Percentiles rank a stretch among this genome's conserved stretches.
Evolutionary conservation across 2,797 vertebrate genomes (phyloP).

Genomic region (Centropyge bicolor): DNA sequence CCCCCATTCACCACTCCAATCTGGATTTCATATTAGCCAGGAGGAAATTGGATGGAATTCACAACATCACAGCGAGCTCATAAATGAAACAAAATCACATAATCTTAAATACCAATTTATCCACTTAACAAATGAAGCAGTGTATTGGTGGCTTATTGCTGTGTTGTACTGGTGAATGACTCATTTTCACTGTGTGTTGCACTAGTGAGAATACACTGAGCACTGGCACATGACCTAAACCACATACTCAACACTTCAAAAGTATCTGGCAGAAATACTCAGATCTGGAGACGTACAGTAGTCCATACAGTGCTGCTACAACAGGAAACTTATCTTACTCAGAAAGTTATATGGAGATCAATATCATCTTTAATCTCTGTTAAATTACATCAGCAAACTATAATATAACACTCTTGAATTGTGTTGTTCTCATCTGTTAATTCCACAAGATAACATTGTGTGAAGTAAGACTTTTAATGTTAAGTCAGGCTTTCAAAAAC

Average conservation of each 20-base stretch:
- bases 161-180: conserved; percentile 53
- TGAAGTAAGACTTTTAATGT: conserved; percentile 25
- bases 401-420: neutral
- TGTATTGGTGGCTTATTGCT: conserved; percentile 55
- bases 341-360: conserved; percentile 6
- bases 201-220: conserved; percentile 48
- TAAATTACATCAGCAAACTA: conserved; percentile 8
- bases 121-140: conserved; percentile 67
- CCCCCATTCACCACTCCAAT: conserved; percentile 61
- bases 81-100: conserved; percentile 71
- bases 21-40: conserved; percentile 70
- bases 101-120: conserved; percentile 69
- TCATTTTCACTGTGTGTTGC: conserved; percentile 50
- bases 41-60: conserved; percentile 72
- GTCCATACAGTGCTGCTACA: conserved; percentile 18
- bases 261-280: conserved; percentile 43
- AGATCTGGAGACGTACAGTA: conserved; percentile 25
- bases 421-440: neutral
- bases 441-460: neutral
- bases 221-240: conserved; percentile 61
- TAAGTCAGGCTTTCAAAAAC: conserved; percentile 1
- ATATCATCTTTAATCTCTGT: neutral
- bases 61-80: conserved; percentile 66
- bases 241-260: conserved; percentile 61
- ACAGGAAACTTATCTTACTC: neutral